Evolutionary conservation across 2,797 vertebrate species (phyloP), one percentile per base, ranked within the genome.

Genomic region (Coendou prehensilis): DNA sequence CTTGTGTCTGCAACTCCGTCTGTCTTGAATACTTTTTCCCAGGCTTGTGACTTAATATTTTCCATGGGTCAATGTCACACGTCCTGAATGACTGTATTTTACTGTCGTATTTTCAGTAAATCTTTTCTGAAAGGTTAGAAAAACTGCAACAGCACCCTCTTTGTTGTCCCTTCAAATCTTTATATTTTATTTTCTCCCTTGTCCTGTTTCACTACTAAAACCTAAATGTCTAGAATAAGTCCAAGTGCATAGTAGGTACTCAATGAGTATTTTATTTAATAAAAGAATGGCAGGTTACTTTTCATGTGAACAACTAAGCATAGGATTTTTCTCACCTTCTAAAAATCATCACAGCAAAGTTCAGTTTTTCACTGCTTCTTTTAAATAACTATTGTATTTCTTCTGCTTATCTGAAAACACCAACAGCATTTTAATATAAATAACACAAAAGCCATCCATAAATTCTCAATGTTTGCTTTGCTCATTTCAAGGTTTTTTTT

Each of bases 401-500:
- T 89, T 86, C 69, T 89, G 17, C 61, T 96, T 91, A 80, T 91
- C 76, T 81, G 41, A 87, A 95, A 71, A 73, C 18, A 91, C 22
- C 83, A 57, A 91, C 56, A 95, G 67, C 26, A 96, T 73, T 87
- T 87, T 92, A 85, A 87, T 73, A 73, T 50, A 91, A 92, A 75
- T 87, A 86, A 76, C 30, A 88, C 63, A 79, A 91, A 95, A 83
- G 80, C 41, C 59, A 33, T 75, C 71, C 93, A 71, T 57, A 67
- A 95, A 89, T 96, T 89, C 37, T 89, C 47, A 85, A 47, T 80
- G 64, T 71, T 93, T 95, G 69, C 71, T 95, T 88, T 88, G 78
- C 88, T 93, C 56, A 94, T 91, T 96, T 96, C 69, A 92, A 96
- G 50, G 84, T 91, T 89, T 87, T 80, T 41, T 41, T 41, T 41